phyloP scores from a whole-genome alignment of 2,113 vertebrate genomes.

The Phoenicopterus ruber region DNA sequence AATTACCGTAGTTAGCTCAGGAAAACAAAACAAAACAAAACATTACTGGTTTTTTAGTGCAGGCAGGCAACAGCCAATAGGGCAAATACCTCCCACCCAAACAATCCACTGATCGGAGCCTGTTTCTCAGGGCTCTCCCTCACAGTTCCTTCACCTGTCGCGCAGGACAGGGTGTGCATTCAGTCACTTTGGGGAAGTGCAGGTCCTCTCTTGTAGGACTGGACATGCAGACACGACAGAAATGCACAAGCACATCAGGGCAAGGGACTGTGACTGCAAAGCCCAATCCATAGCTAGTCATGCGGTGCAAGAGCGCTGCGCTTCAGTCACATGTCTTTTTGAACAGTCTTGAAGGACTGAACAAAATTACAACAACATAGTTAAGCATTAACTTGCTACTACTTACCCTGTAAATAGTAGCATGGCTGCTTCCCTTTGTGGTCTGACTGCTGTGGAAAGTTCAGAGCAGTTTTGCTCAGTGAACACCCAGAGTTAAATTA shows the following conservation, averaged over 20 bases:
- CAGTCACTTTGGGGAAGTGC: neutral
- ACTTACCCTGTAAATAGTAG: neutral
- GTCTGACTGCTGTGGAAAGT: neutral
- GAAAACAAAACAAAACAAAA: neutral
- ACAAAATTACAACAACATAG: neutral
- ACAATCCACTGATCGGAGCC: neutral
- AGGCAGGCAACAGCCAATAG: neutral
- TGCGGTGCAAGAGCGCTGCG: neutral
- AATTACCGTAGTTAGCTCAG: neutral
- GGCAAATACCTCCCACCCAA: neutral
- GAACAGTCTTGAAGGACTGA: neutral
- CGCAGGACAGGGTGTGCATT: neutral
- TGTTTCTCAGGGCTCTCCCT: neutral
- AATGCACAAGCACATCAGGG: neutral
- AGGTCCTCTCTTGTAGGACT: neutral
- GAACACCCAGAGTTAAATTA: neutral
- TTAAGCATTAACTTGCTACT: constrained; percentile 23
- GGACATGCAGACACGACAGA: neutral
- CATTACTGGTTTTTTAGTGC: neutral
- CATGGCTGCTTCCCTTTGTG: neutral
- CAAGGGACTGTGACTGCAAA: neutral
- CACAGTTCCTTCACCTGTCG: neutral
- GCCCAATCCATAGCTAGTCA: neutral
- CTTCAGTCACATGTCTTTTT: neutral
- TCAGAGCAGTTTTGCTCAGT: neutral